Evolutionary conservation across 2,797 vertebrate genomes (phyloP), one percentile per base, ranked within the genome.

Genomic region (Chelon labrosus): DNA sequence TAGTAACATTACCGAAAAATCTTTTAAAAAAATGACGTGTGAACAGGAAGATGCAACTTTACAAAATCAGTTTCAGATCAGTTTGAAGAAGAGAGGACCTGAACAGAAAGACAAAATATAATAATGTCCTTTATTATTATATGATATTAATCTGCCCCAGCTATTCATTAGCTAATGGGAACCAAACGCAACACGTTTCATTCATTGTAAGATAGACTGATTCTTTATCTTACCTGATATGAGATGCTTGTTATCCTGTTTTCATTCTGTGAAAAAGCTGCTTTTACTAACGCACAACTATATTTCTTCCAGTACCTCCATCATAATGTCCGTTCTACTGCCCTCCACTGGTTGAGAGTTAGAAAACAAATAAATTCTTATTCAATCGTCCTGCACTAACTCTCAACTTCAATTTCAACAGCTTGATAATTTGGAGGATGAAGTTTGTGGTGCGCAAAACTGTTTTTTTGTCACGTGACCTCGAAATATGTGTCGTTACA

Each of bases 301-400:
- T n/a, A 54, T n/a, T 41, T 31, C 39, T 8, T 35, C 25, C 17
- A 7, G 0, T 1, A 39, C 20, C 55, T 58, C 10, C n/a, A 19
- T 42, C 3, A 11, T 22, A 19, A 55, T 55, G 53, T 61, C 41
- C 73, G 70, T 62, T 81, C 75, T 88, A 9, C 79, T 89, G 89
- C 91, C 87, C 84, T 80, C 89, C 7, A 0, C 72, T 88, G 88
- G 84, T 20, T 41, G 20, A 70, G 14, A 6, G 84, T n/a, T 41
- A 20, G 68, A 12, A 16, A 14, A 58, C 25, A 19, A 9, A 12
- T 46, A 42, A 22, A 27, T 39, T 19, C 27, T 10, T 27, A 31
- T 31, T 31, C 31, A 31, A 3, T 7, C 2, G 31, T 31, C 31
- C 5, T 31, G 31, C 31, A 31, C 31, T 31, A 3, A 3, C 2